Conservation (phyloP, 2,888 invertebrate genomes). For the Tetragonisca angustula region DNA sequence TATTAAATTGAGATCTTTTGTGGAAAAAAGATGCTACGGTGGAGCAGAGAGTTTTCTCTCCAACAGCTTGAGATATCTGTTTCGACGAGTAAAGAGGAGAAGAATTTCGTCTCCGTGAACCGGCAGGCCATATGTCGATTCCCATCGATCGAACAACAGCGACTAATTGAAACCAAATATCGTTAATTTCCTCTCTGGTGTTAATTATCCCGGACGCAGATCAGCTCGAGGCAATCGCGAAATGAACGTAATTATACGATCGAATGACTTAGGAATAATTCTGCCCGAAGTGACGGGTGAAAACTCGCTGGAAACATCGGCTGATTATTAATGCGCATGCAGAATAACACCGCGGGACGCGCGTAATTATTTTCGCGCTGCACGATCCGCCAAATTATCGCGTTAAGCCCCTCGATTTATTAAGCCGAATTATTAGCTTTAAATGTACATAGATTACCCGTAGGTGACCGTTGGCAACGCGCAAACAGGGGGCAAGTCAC, state of each 20-base stretch:
- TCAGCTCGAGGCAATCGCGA: not conserved
- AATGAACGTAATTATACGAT: conserved; percentile 30
- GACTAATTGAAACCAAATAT: conserved; percentile 35
- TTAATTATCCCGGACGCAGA: conserved; percentile 16
- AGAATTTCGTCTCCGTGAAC: too few species aligned
- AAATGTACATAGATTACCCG: conserved; percentile 17
- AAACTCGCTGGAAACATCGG: not conserved
- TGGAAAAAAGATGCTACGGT: too few species aligned
- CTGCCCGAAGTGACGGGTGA: conserved; percentile 1
- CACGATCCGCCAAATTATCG: conserved; percentile 45
- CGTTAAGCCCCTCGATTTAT: conserved; percentile 52
- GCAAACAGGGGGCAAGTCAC: conserved; percentile 1
- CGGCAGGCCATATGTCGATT: not conserved
- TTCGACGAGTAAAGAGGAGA: not conserved
- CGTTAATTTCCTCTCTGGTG: conserved; percentile 22
- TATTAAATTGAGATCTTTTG: too few species aligned
- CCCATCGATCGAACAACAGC: not conserved
- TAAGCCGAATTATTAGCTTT: conserved; percentile 45
- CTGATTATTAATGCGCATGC: conserved; percentile 32
- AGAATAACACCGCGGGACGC: not conserved
- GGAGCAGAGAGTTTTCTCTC: too few species aligned
- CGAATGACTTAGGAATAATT: conserved; percentile 32
- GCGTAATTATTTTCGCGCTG: conserved; percentile 39
- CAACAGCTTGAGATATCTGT: not conserved
- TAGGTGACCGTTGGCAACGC: conserved; percentile 1